Conservation (phyloP, 2,113 vertebrate genomes). For the Neolamprologus ventralis region DNA sequence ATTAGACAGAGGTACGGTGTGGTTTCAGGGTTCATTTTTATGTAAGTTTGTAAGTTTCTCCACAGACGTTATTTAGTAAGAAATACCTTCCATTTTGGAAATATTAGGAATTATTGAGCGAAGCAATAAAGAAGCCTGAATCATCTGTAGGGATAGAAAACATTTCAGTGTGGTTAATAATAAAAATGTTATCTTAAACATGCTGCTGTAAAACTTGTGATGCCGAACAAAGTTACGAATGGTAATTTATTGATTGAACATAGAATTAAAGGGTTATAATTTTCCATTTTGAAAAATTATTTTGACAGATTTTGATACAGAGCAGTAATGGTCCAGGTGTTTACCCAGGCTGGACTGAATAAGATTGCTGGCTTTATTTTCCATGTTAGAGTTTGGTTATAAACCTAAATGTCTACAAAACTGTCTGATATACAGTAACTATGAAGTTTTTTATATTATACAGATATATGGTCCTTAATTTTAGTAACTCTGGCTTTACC, state of each 20-base stretch:
- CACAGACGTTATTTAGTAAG: neutral
- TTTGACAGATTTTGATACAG: neutral
- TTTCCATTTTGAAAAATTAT: neutral
- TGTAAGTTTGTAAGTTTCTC: neutral
- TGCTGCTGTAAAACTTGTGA: neutral
- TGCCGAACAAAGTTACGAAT: neutral
- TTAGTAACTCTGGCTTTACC: neutral
- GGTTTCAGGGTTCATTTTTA: neutral
- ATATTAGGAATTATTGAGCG: neutral
- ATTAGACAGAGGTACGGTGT: neutral
- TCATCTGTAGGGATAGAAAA: neutral
- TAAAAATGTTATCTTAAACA: neutral
- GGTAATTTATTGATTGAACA: neutral
- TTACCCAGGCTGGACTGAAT: neutral
- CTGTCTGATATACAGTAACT: neutral
- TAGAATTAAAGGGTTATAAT: neutral
- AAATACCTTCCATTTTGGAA: neutral
- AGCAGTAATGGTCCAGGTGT: neutral
- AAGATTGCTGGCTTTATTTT: neutral
- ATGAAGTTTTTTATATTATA: neutral
- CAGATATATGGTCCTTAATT: neutral
- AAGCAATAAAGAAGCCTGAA: neutral
- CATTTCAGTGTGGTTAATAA: neutral
- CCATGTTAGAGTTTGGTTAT: neutral
- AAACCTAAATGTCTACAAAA: neutral